Evolutionary conservation across 1,140 invertebrate species (phyloP).

Genomic region (Himalopsyche phryganea): DNA sequence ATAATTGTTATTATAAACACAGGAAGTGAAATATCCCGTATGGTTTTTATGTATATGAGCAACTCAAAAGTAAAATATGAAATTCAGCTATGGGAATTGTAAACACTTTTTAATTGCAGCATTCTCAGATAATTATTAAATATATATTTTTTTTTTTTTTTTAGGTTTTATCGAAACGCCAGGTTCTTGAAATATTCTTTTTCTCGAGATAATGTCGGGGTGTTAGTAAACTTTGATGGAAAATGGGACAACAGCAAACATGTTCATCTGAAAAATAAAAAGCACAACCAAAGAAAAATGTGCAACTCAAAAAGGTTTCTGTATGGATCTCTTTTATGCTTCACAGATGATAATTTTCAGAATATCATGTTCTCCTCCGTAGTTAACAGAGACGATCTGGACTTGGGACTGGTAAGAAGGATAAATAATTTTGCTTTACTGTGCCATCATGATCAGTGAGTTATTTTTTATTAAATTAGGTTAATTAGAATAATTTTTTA

Average conservation of each 20-base stretch:
- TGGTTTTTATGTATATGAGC: too few species aligned
- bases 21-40: too few species aligned
- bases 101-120: too few species aligned
- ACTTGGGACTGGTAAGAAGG: constrained; percentile 51
- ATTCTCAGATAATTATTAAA: too few species aligned
- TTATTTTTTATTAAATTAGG: too few species aligned
- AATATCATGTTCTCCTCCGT: constrained; percentile 66
- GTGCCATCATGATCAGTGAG: too few species aligned
- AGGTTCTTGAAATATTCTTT: constrained; percentile 5
- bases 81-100: too few species aligned
- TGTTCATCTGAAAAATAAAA: neutral
- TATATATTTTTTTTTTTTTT: too few species aligned
- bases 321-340: constrained; percentile 67
- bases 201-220: neutral
- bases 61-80: too few species aligned
- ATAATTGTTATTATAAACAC: too few species aligned
- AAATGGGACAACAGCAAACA: neutral
- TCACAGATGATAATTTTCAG: constrained; percentile 66
- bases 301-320: constrained; percentile 55
- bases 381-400: constrained; percentile 52
- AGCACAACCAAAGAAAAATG: neutral
- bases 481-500: too few species aligned
- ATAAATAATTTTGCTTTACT: neutral
- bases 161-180: constrained; percentile 35
- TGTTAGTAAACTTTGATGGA: constrained; percentile 12